These are phyloP conservation scores for Gastracanthus pulcherrimus DNA, from an alignment of 2,888 invertebrate genomes.

Conservation along the genomic window DNA sequence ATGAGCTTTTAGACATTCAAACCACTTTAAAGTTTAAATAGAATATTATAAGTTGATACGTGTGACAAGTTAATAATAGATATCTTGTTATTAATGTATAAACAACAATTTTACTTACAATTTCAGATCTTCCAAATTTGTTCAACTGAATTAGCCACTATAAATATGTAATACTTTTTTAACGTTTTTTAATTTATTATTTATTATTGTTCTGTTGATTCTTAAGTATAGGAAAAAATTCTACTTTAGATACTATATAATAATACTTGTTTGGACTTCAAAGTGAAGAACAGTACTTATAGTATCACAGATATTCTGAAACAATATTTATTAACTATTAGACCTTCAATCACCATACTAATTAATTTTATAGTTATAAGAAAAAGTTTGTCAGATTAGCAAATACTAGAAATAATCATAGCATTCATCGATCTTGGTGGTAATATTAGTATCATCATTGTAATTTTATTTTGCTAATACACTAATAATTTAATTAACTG, in stretches of 20 bases:
- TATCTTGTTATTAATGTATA: neutral
- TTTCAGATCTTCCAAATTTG: neutral
- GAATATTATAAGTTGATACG: too few species aligned
- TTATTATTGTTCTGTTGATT: neutral
- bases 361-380: neutral
- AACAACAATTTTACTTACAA: constrained; percentile 14
- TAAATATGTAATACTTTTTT: too few species aligned
- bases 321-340: neutral
- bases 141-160: neutral
- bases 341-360: neutral
- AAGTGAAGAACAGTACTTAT: neutral
- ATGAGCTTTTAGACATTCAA: too few species aligned
- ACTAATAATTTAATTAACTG: neutral
- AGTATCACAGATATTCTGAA: constrained; percentile 27
- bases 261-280: neutral
- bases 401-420: constrained; percentile 47
- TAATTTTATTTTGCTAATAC: neutral
- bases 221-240: neutral
- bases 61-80: too few species aligned
- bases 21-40: too few species aligned
- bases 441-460: constrained; percentile 42
- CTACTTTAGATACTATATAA: neutral
- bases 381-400: constrained; percentile 32
- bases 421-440: constrained; percentile 52
- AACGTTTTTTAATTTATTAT: neutral